phyloP scores from a whole-genome alignment of 2,113 vertebrate genomes.

The Corythornis vintsioides region DNA sequence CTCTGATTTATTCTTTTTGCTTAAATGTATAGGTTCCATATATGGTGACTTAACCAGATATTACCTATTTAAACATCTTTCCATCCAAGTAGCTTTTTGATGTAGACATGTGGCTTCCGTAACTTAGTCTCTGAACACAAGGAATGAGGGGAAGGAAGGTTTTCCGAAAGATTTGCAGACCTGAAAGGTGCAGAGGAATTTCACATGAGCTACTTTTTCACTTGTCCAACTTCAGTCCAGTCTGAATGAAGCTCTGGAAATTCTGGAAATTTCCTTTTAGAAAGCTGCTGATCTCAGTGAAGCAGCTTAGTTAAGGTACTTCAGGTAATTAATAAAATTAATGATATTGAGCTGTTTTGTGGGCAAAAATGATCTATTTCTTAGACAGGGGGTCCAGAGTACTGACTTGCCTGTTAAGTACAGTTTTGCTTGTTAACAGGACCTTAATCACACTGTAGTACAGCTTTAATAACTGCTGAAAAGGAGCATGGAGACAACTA shows the following conservation, averaged over 20 bases:
- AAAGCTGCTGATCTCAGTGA: not conserved
- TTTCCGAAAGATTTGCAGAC: not conserved
- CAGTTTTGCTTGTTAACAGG: not conserved
- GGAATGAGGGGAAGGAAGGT: not conserved
- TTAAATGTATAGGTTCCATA: not conserved
- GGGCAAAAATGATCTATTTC: not conserved
- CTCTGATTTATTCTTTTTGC: not conserved
- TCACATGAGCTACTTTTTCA: not conserved
- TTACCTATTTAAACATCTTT: not conserved
- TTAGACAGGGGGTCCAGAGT: not conserved
- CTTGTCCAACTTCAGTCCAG: not conserved
- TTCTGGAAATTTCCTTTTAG: not conserved
- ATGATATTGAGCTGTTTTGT: not conserved
- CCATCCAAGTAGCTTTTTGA: not conserved
- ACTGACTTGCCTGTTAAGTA: slow-evolving; percentile 7
- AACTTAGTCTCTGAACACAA: not conserved
- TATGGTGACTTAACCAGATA: not conserved
- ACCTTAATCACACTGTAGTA: not conserved
- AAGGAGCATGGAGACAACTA: not conserved
- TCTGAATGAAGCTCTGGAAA: not conserved
- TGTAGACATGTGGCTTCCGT: not conserved
- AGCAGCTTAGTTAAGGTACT: not conserved
- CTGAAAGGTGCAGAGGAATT: not conserved
- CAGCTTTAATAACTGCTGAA: not conserved
- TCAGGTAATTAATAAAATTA: not conserved